Conservation (phyloP, 2,113 vertebrate species). For the Rhinolophus sinicus region DNA sequence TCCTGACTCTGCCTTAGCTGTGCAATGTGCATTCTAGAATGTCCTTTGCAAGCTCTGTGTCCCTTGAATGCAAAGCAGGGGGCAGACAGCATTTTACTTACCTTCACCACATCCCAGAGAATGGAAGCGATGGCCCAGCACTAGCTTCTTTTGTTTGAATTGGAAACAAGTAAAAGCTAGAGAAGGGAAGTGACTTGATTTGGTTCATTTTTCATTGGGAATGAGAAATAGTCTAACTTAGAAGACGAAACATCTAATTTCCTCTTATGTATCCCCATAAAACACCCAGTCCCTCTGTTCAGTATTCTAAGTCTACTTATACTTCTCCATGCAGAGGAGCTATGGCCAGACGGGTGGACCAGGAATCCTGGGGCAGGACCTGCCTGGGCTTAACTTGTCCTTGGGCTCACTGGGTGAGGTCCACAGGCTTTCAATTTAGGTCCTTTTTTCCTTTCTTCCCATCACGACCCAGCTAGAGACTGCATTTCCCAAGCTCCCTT, state of each 20-base stretch:
- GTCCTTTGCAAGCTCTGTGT: not conserved
- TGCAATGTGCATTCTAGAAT: not conserved
- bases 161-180: not conserved
- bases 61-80: not conserved
- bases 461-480: no score
- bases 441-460: not conserved
- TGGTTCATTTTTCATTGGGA: not conserved
- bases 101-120: not conserved
- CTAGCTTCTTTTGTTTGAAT: not conserved
- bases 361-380: not conserved
- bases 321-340: not conserved
- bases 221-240: not conserved
- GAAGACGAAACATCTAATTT: not conserved
- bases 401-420: not conserved
- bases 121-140: not conserved
- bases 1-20: not conserved
- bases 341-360: not conserved
- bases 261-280: not conserved
- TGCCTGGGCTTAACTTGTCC: not conserved
- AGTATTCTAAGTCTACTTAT: not conserved
- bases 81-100: not conserved
- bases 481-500: not conserved
- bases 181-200: not conserved
- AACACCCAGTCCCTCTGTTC: not conserved
- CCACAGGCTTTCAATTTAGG: not conserved